A percentile compares a stretch with the other conserved stretches of the same genome.
phyloP scores from a whole-genome alignment of 2,888 invertebrate genomes.

The Drosophila prostipennis region DNA sequence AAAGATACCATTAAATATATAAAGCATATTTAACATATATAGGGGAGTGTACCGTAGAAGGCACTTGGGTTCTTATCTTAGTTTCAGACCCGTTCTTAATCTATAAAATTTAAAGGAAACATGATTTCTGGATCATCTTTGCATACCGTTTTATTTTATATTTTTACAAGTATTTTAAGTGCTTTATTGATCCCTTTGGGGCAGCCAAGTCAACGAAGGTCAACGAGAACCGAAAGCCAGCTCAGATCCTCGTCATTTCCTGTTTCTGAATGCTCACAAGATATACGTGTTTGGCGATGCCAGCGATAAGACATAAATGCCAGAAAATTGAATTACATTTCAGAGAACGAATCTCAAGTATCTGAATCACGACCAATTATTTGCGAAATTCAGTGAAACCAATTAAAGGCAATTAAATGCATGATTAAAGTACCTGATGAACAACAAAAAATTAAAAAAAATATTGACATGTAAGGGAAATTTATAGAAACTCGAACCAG shows the following conservation, averaged over 20 bases:
- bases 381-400: constrained; percentile 37
- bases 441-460: constrained; percentile 21
- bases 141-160: neutral
- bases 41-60: no score
- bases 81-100: neutral
- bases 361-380: constrained; percentile 58
- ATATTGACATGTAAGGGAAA: constrained; percentile 11
- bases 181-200: constrained; percentile 5
- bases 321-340: constrained; percentile 28
- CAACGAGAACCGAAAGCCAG: constrained; percentile 32
- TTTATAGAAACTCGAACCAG: constrained; percentile 21
- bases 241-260: constrained; percentile 63
- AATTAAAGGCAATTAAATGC: constrained; percentile 55
- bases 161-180: neutral
- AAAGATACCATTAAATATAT: neutral
- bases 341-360: constrained; percentile 29
- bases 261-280: constrained; percentile 44
- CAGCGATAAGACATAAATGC: constrained; percentile 16
- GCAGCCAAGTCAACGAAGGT: constrained; percentile 38
- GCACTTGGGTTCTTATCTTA: neutral
- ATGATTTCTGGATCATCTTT: neutral
- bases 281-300: constrained; percentile 11
- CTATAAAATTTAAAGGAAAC: neutral
- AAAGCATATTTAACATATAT: neutral
- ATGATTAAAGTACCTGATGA: constrained; percentile 25